Conservation (phyloP, 2,113 vertebrate species). For the Ailurus styani region DNA sequence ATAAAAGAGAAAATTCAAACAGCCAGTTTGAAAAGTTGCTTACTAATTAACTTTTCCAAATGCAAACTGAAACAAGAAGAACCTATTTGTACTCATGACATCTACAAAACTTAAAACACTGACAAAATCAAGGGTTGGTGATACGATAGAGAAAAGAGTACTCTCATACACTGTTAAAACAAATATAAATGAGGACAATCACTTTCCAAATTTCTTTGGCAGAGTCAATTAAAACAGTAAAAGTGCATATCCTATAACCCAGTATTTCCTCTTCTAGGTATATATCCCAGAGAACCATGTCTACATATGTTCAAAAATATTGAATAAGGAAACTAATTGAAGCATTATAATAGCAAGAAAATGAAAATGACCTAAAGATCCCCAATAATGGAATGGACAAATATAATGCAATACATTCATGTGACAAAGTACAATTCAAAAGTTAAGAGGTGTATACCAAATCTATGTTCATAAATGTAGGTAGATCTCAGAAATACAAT, state of each 20-base stretch:
- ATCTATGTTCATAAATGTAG: neutral
- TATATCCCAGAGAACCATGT: neutral
- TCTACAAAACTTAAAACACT: constrained; percentile 6
- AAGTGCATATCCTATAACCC: neutral
- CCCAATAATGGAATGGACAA: constrained; percentile 10
- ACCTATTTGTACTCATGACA: neutral
- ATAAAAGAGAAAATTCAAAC: neutral
- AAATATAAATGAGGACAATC: neutral
- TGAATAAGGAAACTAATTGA: constrained; percentile 27
- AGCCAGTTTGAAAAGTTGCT: constrained; percentile 8
- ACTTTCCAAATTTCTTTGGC: neutral
- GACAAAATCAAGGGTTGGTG: neutral
- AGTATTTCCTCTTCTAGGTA: neutral
- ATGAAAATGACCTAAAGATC: constrained; percentile 35
- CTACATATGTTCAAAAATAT: neutral
- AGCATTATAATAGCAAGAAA: constrained; percentile 30
- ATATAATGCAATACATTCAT: neutral
- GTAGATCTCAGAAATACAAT: neutral
- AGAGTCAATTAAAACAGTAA: constrained; percentile 4
- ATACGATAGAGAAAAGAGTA: neutral
- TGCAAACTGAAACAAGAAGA: constrained; percentile 32
- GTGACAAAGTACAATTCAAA: constrained; percentile 9
- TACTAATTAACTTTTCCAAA: constrained; percentile 3
- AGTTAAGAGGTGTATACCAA: neutral
- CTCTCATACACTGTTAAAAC: neutral